A percentile compares a stretch with the other conserved stretches of the same genome.
Evolutionary conservation across 2,113 vertebrate genomes (phyloP).

Genomic region (Chinchilla lanigera): DNA sequence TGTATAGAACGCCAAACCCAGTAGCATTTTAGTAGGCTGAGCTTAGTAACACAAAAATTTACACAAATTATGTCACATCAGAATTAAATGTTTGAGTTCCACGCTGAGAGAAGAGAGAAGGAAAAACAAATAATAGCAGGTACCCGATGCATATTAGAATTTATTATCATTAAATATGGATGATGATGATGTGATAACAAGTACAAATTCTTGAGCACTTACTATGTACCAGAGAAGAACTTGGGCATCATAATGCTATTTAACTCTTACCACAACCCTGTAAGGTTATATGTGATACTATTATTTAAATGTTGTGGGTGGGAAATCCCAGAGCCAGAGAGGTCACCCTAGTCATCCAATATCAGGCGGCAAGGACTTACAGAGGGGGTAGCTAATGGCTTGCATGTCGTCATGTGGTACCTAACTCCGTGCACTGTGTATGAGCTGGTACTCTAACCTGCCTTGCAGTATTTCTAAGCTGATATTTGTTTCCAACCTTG

Average conservation of each 20-base stretch:
- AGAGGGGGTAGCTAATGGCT: neutral
- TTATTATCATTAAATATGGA: neutral
- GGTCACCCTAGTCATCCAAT: neutral
- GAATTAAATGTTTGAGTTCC: neutral
- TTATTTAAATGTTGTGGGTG: neutral
- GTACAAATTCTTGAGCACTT: neutral
- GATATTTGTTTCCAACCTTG: neutral
- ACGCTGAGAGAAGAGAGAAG: neutral
- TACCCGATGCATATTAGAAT: neutral
- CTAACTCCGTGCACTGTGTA: rapidly evolving
- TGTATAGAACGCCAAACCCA: neutral
- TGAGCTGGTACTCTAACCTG: rapidly evolving
- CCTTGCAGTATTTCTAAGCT: neutral
- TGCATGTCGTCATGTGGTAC: no score
- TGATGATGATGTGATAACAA: neutral
- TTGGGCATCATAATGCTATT: neutral
- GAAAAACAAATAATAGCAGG: neutral
- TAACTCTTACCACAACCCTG: neutral
- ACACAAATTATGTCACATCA: neutral
- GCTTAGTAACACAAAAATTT: neutral
- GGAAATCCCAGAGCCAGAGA: constrained; percentile 3
- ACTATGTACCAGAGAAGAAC: neutral
- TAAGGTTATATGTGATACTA: neutral
- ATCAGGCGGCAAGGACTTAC: neutral
- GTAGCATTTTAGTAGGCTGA: neutral